These are phyloP conservation scores for Sylvietta virens DNA, from an alignment of 2,113 vertebrate species.

Conservation along the genomic window DNA sequence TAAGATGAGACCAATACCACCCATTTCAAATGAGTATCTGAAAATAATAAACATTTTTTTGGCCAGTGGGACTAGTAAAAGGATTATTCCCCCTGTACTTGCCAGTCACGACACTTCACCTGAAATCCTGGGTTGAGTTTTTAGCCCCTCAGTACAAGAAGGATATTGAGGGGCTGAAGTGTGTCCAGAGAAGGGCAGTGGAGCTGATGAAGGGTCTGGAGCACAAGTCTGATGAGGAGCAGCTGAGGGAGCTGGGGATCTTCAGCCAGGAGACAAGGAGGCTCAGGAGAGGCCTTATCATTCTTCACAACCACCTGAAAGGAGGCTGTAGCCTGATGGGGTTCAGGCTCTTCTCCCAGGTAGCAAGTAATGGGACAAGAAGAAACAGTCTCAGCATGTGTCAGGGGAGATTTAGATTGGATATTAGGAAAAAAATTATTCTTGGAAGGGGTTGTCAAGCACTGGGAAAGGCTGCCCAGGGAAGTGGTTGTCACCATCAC, in stretches of 20 bases:
- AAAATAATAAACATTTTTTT: neutral
- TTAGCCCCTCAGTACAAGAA: neutral
- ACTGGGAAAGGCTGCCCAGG: neutral
- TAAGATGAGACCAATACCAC: neutral
- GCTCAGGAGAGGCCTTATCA: too few species aligned
- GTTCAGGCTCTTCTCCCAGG: neutral
- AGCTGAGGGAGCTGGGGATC: neutral
- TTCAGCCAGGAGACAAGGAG: neutral
- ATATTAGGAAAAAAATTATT: neutral
- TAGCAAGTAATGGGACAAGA: neutral
- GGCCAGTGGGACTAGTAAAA: neutral
- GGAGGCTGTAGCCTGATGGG: neutral
- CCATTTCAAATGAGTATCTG: neutral
- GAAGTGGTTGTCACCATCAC: neutral
- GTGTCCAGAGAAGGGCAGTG: neutral
- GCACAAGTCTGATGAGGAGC: neutral
- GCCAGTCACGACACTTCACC: fast-evolving
- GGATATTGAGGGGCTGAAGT: neutral
- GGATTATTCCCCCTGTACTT: neutral
- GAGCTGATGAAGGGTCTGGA: neutral
- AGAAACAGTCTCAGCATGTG: neutral
- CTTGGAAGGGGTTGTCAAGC: neutral
- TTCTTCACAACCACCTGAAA: neutral
- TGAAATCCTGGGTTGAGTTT: neutral
- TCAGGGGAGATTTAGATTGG: neutral